Percentiles rank a stretch among this genome's conserved stretches.
These are phyloP conservation scores for Pyrrhia umbra DNA, from an alignment of 2,888 invertebrate genomes.

Conservation along the genomic window DNA sequence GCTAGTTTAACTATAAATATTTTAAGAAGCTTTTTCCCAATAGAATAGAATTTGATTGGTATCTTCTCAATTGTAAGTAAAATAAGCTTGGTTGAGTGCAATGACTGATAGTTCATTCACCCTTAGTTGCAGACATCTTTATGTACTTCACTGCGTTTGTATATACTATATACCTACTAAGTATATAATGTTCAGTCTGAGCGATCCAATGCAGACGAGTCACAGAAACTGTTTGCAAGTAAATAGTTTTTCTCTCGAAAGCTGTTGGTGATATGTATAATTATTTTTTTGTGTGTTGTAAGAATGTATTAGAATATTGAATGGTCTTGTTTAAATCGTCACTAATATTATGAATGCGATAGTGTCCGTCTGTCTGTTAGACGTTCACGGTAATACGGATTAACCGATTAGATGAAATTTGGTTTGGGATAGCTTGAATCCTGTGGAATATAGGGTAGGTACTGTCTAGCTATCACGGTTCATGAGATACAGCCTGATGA, in stretches of 20 bases:
- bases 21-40: not conserved
- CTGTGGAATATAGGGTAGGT: no score
- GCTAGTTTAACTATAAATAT: not conserved
- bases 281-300: not conserved
- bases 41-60: not conserved
- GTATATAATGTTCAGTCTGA: constrained; percentile 30
- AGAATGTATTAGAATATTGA: not conserved
- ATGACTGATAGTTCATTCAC: constrained; percentile 43
- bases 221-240: not conserved
- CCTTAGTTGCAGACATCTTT: constrained; percentile 29
- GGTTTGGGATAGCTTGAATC: no score
- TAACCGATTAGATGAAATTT: no score
- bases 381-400: no score
- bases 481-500: no score
- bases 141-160: constrained; percentile 25
- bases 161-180: not conserved
- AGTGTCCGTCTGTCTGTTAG: no score
- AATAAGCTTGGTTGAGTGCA: constrained; percentile 28
- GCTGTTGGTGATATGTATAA: not conserved
- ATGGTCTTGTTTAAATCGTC: not conserved
- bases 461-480: no score
- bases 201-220: constrained; percentile 24
- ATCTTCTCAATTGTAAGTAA: not conserved
- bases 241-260: constrained; percentile 25
- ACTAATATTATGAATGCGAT: no score